Evolutionary conservation across 2,113 vertebrate genomes (phyloP), one percentile per base, ranked within the genome.

Genomic region (Rhynchomys soricoides): DNA sequence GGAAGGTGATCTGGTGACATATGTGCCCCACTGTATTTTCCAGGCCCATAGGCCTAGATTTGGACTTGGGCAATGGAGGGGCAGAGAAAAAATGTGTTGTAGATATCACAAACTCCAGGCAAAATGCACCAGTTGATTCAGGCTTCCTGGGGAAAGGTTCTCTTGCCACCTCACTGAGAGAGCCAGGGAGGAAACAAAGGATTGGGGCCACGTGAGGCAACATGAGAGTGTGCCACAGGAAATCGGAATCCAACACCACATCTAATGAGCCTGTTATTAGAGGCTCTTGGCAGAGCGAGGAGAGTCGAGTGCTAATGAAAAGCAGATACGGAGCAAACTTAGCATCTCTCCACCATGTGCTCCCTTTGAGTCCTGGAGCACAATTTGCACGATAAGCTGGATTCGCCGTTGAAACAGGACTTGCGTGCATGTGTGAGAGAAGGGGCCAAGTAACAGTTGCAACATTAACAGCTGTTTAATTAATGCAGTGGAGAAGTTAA

Each of bases 231-330:
- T 86, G 31, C 73, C 45, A 78, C 94, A 93, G 96, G 95, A 95
- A 97, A 85, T 97, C 45, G n/a, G 87, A 91, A 83, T 86, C 91
- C 50, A 21, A 29, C 43, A 21, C 37, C 75, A 94, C 82, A 91
- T 95, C 88, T 95, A 85, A 97, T 87, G 86, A 95, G 86, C 37
- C 95, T 96, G 31, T 95, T 96, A 57, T 96, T 98, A 94, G 92
- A 97, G 96, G 87, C 95, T 94, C 68, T 93, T 95, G 90, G 83
- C 95, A 88, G 93, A 93, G 50, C 0, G 0, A 57, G 85, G 91
- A 52, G 90, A 93, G 94, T 82, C 1, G 1, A 95, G 74, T 8
- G 17, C 85, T 96, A 91, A 97, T 97, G 87, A 79, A 96, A 95
- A 97, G 59, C 90, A 97, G 92, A 73, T 81, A 77, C 57, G 22